Evolutionary conservation across 64 coral and sea anemone genomes (phyloP).

Genomic region (Catalaphyllia jardinei): DNA sequence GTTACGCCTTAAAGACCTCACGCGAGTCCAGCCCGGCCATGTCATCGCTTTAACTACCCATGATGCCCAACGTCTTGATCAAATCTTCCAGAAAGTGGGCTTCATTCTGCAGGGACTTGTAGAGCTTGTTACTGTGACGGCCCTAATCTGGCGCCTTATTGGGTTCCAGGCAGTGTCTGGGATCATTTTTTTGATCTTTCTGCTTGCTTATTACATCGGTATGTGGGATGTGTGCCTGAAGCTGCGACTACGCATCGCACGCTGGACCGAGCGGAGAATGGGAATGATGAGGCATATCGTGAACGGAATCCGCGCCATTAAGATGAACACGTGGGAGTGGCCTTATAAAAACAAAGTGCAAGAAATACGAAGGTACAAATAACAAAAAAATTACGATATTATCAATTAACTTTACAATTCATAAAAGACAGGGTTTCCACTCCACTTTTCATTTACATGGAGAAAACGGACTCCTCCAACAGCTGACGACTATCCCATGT

Average conservation of each 20-base stretch:
- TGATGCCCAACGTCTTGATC: constrained; percentile 62
- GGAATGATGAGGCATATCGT: constrained; percentile 67
- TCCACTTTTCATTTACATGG: no score
- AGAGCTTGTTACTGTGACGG: constrained; percentile 53
- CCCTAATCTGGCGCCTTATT: constrained; percentile 47
- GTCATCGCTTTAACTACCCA: constrained; percentile 27
- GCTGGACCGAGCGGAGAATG: constrained; percentile 72
- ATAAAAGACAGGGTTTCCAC: no score
- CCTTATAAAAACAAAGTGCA: constrained; percentile 60
- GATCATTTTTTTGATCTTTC: constrained; percentile 74
- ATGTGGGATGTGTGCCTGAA: constrained; percentile 95
- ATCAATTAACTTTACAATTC: no score
- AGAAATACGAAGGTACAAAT: constrained; percentile 63
- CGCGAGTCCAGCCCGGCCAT: constrained; percentile 9
- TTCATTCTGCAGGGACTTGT: constrained; percentile 24
- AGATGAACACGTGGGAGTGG: constrained; percentile 95
- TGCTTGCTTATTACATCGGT: constrained; percentile 84
- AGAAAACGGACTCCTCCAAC: no score
- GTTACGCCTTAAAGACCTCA: constrained; percentile 45
- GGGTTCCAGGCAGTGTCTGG: constrained; percentile 69
- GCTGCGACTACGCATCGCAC: constrained; percentile 51
- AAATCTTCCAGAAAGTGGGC: constrained; percentile 52
- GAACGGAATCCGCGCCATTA: constrained; percentile 57
- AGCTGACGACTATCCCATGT: no score
- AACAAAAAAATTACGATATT: no score